Conservation (phyloP, 2,888 invertebrate species). For the Hypena proboscidalis region DNA sequence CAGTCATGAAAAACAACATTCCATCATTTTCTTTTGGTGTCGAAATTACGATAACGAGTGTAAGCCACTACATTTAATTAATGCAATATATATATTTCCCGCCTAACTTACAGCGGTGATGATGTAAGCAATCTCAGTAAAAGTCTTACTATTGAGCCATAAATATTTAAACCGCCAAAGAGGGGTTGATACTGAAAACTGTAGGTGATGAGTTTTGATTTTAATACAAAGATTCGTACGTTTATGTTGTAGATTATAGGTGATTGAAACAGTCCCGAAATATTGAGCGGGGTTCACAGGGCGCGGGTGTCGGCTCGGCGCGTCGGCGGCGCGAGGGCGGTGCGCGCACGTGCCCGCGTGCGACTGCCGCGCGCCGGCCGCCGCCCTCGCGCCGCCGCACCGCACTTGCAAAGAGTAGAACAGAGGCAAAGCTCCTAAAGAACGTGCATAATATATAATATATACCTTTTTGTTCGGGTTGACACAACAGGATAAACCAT, state of each 20-base stretch:
- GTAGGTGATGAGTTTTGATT: constrained; percentile 11
- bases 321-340: constrained; percentile 67
- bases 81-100: constrained; percentile 62
- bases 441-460: too few species aligned
- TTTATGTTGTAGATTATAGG: constrained; percentile 17
- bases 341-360: constrained; percentile 79
- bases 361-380: constrained; percentile 76
- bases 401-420: too few species aligned
- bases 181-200: constrained; percentile 19
- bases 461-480: too few species aligned
- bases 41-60: constrained; percentile 24
- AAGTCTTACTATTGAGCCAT: constrained; percentile 75
- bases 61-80: constrained; percentile 23
- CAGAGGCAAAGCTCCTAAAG: too few species aligned
- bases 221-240: constrained; percentile 17
- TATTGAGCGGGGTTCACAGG: constrained; percentile 68
- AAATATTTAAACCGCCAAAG: constrained; percentile 56
- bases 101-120: constrained; percentile 71
- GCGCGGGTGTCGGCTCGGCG: constrained; percentile 54
- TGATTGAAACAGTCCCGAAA: constrained; percentile 36
- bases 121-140: constrained; percentile 74
- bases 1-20: constrained; percentile 23
- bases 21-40: constrained; percentile 27
- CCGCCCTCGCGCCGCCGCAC: constrained; percentile 52
- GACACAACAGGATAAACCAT: too few species aligned